phyloP scores from a whole-genome alignment of 2,888 invertebrate species.

The Pachliopta kotzebuea region DNA sequence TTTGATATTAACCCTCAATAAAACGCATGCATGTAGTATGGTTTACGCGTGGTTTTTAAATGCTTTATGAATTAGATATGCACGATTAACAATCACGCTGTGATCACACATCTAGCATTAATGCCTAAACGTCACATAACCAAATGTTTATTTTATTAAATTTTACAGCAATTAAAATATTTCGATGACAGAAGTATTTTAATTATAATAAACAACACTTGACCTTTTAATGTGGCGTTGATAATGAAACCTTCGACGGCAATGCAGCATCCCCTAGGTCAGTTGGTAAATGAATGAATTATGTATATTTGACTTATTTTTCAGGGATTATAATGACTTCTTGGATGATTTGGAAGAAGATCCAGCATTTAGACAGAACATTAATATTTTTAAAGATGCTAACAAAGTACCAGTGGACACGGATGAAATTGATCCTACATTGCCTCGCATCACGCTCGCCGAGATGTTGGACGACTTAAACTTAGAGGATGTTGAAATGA shows the following conservation, averaged over 20 bases:
- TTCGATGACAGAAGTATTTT: not conserved
- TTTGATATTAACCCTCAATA: not conserved
- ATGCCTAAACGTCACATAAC: not conserved
- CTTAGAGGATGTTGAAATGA: slow-evolving; percentile 90
- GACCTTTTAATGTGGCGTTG: no score
- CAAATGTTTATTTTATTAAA: not conserved
- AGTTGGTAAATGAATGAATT: not conserved
- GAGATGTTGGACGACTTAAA: slow-evolving; percentile 97
- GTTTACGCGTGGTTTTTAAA: slow-evolving; percentile 12
- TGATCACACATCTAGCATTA: not conserved
- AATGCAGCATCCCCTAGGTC: not conserved
- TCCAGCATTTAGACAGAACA: slow-evolving; percentile 90
- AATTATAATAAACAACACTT: no score
- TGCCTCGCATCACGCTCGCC: slow-evolving; percentile 90
- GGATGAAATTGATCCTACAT: slow-evolving; percentile 81
- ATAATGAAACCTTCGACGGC: no score
- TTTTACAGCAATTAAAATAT: not conserved
- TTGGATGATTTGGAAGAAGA: slow-evolving; percentile 99
- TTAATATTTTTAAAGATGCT: slow-evolving; percentile 93
- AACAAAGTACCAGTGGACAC: slow-evolving; percentile 74
- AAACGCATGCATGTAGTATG: not conserved
- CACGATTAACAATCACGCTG: not conserved
- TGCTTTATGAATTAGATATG: not conserved
- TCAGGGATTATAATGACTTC: slow-evolving; percentile 96
- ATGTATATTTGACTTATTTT: slow-evolving; percentile 36